Percentiles rank a stretch among this genome's conserved stretches.
Conservation (phyloP, 2,113 vertebrate species). For the Ploceus nigricollis region DNA sequence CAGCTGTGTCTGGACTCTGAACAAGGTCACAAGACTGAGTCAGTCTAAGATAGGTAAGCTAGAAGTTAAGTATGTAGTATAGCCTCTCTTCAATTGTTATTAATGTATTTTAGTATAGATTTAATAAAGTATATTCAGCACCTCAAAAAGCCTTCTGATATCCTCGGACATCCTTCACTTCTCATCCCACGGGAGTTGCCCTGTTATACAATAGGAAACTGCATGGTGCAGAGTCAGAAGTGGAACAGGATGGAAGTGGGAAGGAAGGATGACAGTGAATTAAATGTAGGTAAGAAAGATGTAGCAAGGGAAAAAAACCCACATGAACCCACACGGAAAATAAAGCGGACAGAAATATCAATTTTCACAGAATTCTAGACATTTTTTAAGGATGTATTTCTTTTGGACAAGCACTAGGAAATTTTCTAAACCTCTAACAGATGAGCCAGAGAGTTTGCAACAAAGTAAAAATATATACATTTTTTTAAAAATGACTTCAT, state of each 20-base stretch:
- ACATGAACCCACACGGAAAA: neutral
- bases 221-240: neutral
- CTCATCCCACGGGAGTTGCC: too few relatives aligned
- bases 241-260: neutral
- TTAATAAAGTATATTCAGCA: too few relatives aligned
- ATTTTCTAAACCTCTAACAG: neutral
- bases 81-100: too few relatives aligned
- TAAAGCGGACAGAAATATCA: neutral
- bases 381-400: neutral
- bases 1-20: too few relatives aligned
- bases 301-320: neutral
- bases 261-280: neutral
- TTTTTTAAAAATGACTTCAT: neutral
- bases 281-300: neutral
- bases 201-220: too few relatives aligned
- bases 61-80: too few relatives aligned
- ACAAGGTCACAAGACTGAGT: too few relatives aligned
- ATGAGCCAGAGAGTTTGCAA: neutral
- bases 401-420: neutral
- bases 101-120: too few relatives aligned
- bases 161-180: too few relatives aligned
- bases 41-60: too few relatives aligned
- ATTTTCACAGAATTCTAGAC: neutral
- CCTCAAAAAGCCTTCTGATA: too few relatives aligned
- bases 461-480: neutral